Evolutionary conservation across 2,888 invertebrate genomes (phyloP).

Genomic region (Diadegma fenestrale): DNA sequence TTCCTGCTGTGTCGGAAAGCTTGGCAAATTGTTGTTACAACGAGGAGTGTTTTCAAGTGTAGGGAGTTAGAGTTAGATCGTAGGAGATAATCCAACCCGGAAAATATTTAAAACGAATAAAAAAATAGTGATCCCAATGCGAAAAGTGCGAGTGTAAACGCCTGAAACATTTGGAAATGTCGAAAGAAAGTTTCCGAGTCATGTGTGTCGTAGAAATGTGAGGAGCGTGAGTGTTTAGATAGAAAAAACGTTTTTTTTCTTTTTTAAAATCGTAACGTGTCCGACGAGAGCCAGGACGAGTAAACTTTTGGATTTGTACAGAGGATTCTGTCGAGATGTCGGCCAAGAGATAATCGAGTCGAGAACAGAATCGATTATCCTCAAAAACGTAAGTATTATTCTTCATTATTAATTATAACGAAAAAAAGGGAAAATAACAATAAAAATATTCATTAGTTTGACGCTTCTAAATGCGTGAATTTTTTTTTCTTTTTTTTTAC

Average conservation of each 20-base stretch:
- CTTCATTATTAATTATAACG: not conserved
- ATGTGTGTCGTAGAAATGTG: not conserved
- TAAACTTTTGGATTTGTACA: conserved; percentile 4
- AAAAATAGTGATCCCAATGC: not conserved
- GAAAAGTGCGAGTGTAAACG: not conserved
- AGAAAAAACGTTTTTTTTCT: not conserved
- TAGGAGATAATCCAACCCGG: not conserved
- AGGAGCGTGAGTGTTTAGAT: not conserved
- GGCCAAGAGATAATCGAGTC: conserved; percentile 11
- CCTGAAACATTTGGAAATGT: not conserved
- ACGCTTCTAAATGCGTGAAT: not conserved
- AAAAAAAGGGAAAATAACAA: not conserved
- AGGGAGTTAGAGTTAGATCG: not conserved
- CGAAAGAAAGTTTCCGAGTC: not conserved
- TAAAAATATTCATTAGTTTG: conserved; percentile 6
- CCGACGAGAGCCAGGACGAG: not conserved
- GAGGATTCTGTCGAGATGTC: not conserved
- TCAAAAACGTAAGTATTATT: conserved; percentile 32
- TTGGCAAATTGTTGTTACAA: conserved; percentile 7
- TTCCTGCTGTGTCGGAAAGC: not conserved
- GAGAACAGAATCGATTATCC: not conserved
- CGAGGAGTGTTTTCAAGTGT: not conserved
- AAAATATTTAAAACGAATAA: not conserved
- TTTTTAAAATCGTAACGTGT: not conserved
- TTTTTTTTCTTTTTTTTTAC: not conserved